Conservation (phyloP, 2,797 vertebrate species). For the Simalia tracyae region DNA sequence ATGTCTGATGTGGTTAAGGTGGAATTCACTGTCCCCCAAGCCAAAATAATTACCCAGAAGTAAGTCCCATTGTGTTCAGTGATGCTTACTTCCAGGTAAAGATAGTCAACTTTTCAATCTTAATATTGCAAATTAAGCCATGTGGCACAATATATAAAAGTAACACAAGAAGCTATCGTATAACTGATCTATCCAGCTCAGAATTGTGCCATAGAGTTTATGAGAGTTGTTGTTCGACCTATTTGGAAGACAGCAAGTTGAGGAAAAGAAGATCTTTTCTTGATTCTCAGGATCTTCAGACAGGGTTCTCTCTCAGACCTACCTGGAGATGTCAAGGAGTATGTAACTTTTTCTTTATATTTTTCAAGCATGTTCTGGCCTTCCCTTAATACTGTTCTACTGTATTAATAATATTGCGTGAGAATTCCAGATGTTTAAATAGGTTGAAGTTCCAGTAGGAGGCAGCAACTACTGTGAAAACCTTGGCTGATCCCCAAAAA, state of each 20-base stretch:
- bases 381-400: background rate
- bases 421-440: background rate
- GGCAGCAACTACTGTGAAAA: background rate
- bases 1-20: background rate
- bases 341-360: background rate
- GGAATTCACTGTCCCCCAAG: background rate
- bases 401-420: background rate
- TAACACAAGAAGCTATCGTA: background rate
- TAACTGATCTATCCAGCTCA: background rate
- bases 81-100: background rate
- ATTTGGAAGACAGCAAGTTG: background rate
- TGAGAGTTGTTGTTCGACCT: background rate
- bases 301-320: background rate
- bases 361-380: background rate
- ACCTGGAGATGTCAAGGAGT: too few relatives aligned
- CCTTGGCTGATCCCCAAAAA: background rate
- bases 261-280: background rate
- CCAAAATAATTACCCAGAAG: background rate
- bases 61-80: background rate
- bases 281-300: background rate
- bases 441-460: background rate
- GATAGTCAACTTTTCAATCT: background rate
- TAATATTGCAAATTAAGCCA: background rate
- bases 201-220: background rate
- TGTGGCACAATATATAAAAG: background rate